These are phyloP conservation scores for Thalassaphorura encarpata DNA, from an alignment of 1,140 invertebrate species.

Conservation along the genomic window DNA sequence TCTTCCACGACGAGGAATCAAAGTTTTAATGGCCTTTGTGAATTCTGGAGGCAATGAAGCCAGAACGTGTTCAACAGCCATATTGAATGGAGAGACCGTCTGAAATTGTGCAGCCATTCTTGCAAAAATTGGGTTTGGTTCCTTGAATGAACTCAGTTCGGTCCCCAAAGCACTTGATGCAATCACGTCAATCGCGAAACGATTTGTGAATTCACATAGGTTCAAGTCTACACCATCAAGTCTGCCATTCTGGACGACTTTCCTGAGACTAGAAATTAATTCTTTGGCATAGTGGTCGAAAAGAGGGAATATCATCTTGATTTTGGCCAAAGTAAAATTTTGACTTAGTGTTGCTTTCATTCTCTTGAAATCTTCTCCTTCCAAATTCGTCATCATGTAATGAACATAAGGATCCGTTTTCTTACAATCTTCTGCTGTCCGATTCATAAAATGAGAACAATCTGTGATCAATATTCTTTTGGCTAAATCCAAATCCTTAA, in stretches of 20 bases:
- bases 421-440: neutral
- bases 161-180: constrained; percentile 44
- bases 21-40: neutral
- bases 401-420: neutral
- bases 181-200: constrained; percentile 45
- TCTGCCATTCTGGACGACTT: neutral
- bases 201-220: constrained; percentile 38
- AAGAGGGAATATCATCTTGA: constrained; percentile 26
- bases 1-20: neutral
- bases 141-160: constrained; percentile 33
- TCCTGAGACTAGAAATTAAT: neutral
- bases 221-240: constrained; percentile 10
- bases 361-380: constrained; percentile 9
- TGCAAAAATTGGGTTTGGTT: constrained; percentile 25
- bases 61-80: no score
- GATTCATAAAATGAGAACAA: neutral
- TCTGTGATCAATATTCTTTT: neutral
- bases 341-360: constrained; percentile 32
- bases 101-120: constrained; percentile 10
- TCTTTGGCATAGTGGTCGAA: neutral
- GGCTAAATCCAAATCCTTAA: neutral
- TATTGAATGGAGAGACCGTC: neutral
- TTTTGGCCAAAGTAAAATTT: constrained; percentile 31
- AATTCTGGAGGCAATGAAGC: neutral
- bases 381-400: neutral